Evolutionary conservation across 2,888 invertebrate species (phyloP).

Genomic region (Nomada flava): DNA sequence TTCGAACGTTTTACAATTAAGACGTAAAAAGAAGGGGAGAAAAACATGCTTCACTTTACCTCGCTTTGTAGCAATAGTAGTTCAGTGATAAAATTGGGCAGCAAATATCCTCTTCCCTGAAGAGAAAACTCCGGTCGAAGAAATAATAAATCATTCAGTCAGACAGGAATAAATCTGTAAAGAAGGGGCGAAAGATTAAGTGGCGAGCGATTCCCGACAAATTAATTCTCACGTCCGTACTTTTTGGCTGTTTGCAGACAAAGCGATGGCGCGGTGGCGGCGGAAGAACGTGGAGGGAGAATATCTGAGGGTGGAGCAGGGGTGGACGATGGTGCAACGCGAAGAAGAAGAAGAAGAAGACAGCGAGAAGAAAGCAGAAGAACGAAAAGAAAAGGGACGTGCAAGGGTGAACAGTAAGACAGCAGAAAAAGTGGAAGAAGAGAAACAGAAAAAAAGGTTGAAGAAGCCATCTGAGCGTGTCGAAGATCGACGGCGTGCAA

Average conservation of each 20-base stretch:
- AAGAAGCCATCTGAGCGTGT: slow-evolving; percentile 59
- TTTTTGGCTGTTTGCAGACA: slow-evolving; percentile 75
- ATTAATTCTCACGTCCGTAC: slow-evolving; percentile 64
- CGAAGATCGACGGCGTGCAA: slow-evolving; percentile 65
- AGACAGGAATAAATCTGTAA: not conserved
- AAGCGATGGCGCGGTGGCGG: slow-evolving; percentile 76
- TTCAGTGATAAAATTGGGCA: too few species aligned
- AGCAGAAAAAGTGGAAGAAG: slow-evolving; percentile 9
- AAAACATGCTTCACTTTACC: too few species aligned
- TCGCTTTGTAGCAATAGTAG: too few species aligned
- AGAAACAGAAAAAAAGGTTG: slow-evolving; percentile 18
- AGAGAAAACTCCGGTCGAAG: not conserved
- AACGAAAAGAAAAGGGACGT: slow-evolving; percentile 3
- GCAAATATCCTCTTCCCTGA: not conserved
- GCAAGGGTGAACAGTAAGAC: slow-evolving; percentile 9
- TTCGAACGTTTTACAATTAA: not conserved
- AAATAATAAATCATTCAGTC: not conserved
- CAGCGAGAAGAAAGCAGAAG: not conserved
- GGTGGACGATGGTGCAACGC: not conserved
- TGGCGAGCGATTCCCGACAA: slow-evolving; percentile 31
- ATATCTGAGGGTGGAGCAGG: slow-evolving; percentile 65
- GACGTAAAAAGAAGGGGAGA: too few species aligned
- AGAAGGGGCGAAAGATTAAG: slow-evolving; percentile 8
- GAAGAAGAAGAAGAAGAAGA: not conserved
- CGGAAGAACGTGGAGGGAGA: slow-evolving; percentile 71